Conservation (phyloP, 1,140 invertebrate species). For the Stenopsyche tienmushanensis region DNA sequence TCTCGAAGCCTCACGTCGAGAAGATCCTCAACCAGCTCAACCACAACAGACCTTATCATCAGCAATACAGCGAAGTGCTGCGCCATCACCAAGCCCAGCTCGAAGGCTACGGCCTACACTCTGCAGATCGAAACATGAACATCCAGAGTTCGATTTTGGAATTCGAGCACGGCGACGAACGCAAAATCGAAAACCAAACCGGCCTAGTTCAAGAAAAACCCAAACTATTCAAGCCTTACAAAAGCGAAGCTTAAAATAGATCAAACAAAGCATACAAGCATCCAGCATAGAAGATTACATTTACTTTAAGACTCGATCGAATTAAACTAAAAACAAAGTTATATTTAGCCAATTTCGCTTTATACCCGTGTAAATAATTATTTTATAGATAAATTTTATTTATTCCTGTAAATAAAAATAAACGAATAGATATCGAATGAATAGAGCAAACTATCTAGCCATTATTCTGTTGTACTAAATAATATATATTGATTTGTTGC, state of each 20-base stretch:
- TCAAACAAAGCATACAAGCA: too few relatives aligned
- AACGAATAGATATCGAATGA: background rate
- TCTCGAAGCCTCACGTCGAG: constrained; percentile 23
- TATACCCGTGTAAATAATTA: background rate
- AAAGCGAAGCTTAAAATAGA: constrained; percentile 63
- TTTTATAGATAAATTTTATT: background rate
- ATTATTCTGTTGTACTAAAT: background rate
- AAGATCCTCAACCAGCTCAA: constrained; percentile 31
- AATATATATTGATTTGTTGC: background rate
- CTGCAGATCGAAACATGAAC: constrained; percentile 39
- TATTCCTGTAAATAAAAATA: background rate
- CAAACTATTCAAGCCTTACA: constrained; percentile 70
- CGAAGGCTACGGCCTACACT: constrained; percentile 6
- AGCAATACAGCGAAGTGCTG: constrained; percentile 41
- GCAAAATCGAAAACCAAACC: constrained; percentile 45
- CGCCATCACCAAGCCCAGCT: constrained; percentile 42
- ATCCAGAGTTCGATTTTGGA: constrained; percentile 43
- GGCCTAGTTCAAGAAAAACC: constrained; percentile 54
- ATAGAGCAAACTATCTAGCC: background rate
- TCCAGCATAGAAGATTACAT: too few relatives aligned
- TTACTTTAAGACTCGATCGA: background rate
- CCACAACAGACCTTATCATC: constrained; percentile 35
- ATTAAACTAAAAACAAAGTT: background rate
- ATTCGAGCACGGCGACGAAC: constrained; percentile 43
- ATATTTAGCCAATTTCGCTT: too few relatives aligned